Percentiles rank a stretch among this genome's conserved stretches.
Evolutionary conservation across 2,888 invertebrate genomes (phyloP).

Genomic region (Stenchaetothrips biformis): DNA sequence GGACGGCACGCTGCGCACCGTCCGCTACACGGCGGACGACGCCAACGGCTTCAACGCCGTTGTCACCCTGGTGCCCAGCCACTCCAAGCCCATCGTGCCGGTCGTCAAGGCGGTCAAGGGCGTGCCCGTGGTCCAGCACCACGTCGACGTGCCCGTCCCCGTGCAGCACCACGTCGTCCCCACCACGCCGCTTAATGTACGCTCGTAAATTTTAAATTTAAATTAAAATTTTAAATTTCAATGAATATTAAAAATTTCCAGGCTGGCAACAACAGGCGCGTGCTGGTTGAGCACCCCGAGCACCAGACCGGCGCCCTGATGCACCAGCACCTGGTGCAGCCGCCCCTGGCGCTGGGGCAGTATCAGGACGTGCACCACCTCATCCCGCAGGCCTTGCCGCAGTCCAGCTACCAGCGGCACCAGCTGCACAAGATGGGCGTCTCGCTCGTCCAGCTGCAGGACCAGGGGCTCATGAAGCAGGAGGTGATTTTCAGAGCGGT

Average conservation of each 20-base stretch:
- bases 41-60: conserved; percentile 21
- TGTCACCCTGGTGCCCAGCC: not conserved
- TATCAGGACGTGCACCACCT: not conserved
- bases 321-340: not conserved
- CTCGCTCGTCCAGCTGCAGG: not conserved
- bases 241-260: no score
- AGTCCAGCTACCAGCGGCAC: not conserved
- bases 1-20: conserved; percentile 10
- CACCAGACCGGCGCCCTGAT: not conserved
- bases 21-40: conserved; percentile 4
- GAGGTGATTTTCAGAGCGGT: no score
- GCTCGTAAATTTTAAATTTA: no score
- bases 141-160: conserved; percentile 1
- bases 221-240: no score
- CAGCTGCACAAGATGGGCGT: not conserved
- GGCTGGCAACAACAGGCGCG: not conserved
- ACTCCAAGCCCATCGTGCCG: conserved; percentile 9
- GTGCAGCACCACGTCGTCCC: conserved; percentile 10
- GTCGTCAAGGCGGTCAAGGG: not conserved
- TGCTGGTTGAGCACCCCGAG: not conserved
- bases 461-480: not conserved
- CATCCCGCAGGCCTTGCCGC: not conserved
- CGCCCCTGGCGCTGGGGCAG: not conserved
- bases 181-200: not conserved
- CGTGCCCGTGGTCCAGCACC: not conserved